A percentile compares a stretch with the other conserved stretches of the same genome.
phyloP scores from a whole-genome alignment of 2,888 invertebrate species.

The Fissipunctia ypsillon region DNA sequence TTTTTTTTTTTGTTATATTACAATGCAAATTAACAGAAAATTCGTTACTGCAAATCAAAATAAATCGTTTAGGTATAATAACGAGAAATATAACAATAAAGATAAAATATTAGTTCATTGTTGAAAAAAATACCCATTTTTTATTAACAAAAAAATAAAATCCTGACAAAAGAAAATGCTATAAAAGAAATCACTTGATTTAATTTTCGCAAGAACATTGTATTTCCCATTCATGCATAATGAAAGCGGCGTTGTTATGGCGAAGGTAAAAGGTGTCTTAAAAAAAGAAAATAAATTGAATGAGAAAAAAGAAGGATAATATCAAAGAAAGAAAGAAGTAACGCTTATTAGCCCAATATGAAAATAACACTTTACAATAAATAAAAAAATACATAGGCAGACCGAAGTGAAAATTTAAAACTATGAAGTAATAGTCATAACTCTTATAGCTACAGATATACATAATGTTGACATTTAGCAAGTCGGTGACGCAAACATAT shows the following conservation, averaged over 20 bases:
- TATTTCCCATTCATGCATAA: slow-evolving; percentile 19
- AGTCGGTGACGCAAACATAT: too few species aligned
- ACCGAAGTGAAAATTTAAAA: too few species aligned
- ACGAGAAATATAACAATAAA: not conserved
- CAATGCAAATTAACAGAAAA: not conserved
- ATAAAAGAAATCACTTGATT: slow-evolving; percentile 14
- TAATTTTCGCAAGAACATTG: slow-evolving; percentile 7
- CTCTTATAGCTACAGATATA: too few species aligned
- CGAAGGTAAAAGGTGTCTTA: not conserved
- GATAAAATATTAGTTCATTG: not conserved
- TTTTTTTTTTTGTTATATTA: not conserved
- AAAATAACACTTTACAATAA: not conserved
- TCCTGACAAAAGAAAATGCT: slow-evolving; percentile 6
- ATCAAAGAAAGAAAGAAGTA: not conserved
- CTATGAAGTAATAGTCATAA: too few species aligned
- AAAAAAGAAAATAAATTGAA: not conserved
- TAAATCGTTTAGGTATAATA: not conserved
- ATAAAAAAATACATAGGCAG: too few species aligned
- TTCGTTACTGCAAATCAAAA: not conserved
- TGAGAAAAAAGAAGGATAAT: not conserved
- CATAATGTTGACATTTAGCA: too few species aligned
- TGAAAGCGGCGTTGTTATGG: not conserved
- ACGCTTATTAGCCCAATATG: not conserved
- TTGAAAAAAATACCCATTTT: slow-evolving; percentile 12
- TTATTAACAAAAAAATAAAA: not conserved